Percentiles rank a stretch among this genome's conserved stretches.
Conservation (phyloP, 2,113 vertebrate species). For the Muscicapa adusta region DNA sequence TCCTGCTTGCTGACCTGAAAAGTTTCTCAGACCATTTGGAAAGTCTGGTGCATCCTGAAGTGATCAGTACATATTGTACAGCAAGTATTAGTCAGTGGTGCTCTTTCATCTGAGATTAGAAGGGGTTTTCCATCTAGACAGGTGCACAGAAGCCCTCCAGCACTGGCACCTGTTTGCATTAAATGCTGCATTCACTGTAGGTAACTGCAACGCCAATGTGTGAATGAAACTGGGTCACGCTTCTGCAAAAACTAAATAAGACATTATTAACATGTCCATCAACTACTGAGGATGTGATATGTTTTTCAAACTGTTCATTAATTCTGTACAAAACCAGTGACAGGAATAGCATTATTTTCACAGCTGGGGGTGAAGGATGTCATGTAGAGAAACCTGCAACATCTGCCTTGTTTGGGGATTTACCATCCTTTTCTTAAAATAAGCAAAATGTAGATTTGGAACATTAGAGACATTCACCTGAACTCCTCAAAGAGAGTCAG, state of each 20-base stretch:
- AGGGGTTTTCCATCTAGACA: not conserved
- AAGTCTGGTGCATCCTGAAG: not conserved
- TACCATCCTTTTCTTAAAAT: slow-evolving; percentile 22
- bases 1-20: not conserved
- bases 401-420: not conserved
- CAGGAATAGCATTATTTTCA: not conserved
- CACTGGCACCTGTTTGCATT: not conserved
- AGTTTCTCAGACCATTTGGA: not conserved
- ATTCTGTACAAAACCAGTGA: slow-evolving; percentile 52
- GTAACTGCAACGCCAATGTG: not conserved
- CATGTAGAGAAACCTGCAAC: not conserved
- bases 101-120: not conserved
- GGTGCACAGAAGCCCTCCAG: not conserved
- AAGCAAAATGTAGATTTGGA: not conserved
- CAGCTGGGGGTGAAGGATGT: not conserved
- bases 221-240: slow-evolving; percentile 56
- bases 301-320: slow-evolving; percentile 70
- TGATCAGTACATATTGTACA: not conserved
- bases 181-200: not conserved
- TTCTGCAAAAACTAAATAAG: slow-evolving; percentile 55
- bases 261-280: slow-evolving; percentile 62
- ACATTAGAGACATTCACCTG: not conserved
- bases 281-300: slow-evolving; percentile 43
- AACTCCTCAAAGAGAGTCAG: not conserved
- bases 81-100: not conserved